These are phyloP conservation scores for Gymnocheta viridis DNA, from an alignment of 2,888 invertebrate species.

Conservation along the genomic window DNA sequence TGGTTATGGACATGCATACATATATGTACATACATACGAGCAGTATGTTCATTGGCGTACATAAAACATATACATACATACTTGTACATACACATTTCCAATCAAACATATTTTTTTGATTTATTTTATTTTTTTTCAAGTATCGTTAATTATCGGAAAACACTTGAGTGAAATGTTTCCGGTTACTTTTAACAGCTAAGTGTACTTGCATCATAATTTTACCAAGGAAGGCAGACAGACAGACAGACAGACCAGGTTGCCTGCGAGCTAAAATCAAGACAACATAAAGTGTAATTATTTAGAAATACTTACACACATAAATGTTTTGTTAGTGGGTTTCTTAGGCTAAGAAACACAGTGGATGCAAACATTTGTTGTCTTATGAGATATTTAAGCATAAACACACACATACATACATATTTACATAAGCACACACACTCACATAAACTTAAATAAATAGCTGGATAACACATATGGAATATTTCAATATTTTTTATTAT, in stretches of 20 bases:
- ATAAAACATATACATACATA: neutral
- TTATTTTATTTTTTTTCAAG: slow-evolving; percentile 27
- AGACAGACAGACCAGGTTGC: slow-evolving; percentile 3
- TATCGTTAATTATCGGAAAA: slow-evolving; percentile 68
- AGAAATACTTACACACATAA: neutral
- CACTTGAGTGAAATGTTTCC: slow-evolving; percentile 65
- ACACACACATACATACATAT: neutral
- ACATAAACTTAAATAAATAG: neutral
- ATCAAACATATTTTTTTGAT: slow-evolving; percentile 5
- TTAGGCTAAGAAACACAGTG: neutral
- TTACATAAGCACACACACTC: neutral
- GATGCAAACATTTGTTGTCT: slow-evolving; percentile 53
- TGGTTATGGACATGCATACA: neutral
- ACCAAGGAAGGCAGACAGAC: slow-evolving; percentile 2
- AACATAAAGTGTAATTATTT: neutral
- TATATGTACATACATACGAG: neutral
- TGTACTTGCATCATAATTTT: slow-evolving; percentile 59
- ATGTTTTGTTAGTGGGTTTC: neutral
- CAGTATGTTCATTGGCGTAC: neutral
- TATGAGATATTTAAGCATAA: neutral
- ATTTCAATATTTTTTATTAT: neutral
- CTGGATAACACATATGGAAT: neutral
- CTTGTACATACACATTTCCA: neutral
- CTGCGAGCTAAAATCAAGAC: slow-evolving; percentile 7
- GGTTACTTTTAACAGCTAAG: slow-evolving; percentile 43